Base-by-base conservation (phyloP, 2,113 vertebrate species). In the Pseudolaguvia tuberculata region DNA sequence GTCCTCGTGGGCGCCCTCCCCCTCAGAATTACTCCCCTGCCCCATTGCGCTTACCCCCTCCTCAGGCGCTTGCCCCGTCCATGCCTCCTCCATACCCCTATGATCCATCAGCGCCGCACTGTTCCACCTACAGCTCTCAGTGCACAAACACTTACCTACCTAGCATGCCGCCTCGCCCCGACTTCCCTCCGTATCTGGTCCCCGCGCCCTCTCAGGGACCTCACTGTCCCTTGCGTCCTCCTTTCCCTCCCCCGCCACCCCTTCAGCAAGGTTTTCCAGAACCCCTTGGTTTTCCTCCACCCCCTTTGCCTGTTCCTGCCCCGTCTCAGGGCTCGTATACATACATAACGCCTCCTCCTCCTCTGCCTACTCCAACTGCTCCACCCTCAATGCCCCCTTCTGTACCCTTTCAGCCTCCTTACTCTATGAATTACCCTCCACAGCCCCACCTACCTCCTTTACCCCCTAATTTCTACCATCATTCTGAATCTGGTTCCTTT, bases 141-240 rank as follows among this genome's bases (percentile, higher is more conserved):
- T 90, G 90, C 0, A 87, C 89, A 0, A 75, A 90, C 0, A 76
- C 85, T 58, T 98, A 93, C 82, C 88, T 94, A 85, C 91, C 95
- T 29, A 97, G 92, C 82, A 88, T 94, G 85, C 92, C 95, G 18
- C 92, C 92, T 0, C 89, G 92, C 45, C 88, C 92, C 0, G 94
- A 96, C 84, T 97, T 94, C 59, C 93, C 95, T 72, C 91, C 91
- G 6, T 99, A 94, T 81, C 94, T 94, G 13, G 92, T 95, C 2
- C 93, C 93, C 0, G 83, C 89, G 1, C 90, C 92, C 0, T 89
- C 93, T 0, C 91, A 93, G 52, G 81, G 90, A 0, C 90, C 88
- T 65, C 94, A 94, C 52, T 94, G 93, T 83, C 92, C 94, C 0
- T 55, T 92, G 25, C 89, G 91, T 11, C 93, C 94, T 0, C 93